These are phyloP conservation scores for Sycophila texana DNA, from an alignment of 2,888 invertebrate species.

Conservation along the genomic window DNA sequence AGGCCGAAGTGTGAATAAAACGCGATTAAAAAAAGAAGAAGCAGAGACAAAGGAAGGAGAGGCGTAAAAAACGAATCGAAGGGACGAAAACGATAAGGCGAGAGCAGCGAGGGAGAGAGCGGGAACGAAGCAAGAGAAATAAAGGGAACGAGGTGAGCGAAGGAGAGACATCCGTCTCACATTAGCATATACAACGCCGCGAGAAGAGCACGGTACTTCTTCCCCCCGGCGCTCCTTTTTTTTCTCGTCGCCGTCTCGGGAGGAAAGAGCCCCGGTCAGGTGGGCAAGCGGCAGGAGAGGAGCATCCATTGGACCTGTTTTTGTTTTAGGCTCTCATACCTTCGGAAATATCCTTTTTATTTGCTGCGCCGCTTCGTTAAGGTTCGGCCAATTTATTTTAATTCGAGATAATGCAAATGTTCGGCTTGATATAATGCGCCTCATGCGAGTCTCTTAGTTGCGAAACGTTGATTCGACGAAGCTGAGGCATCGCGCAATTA, in stretches of 20 bases:
- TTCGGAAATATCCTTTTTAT: constrained; percentile 42
- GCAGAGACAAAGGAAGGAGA: constrained; percentile 60
- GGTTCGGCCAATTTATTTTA: constrained; percentile 38
- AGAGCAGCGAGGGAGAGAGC: constrained; percentile 41
- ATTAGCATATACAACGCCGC: constrained; percentile 75
- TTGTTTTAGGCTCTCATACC: constrained; percentile 40
- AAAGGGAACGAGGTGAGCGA: constrained; percentile 59
- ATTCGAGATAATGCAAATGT: constrained; percentile 43
- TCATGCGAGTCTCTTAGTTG: background rate
- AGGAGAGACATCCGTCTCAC: constrained; percentile 74
- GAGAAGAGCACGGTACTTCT: constrained; percentile 61
- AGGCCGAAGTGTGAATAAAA: constrained; percentile 56
- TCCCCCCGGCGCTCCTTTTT: constrained; percentile 33
- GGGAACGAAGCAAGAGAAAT: constrained; percentile 47
- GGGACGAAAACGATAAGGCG: constrained; percentile 9
- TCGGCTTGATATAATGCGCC: background rate
- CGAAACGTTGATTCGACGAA: constrained; percentile 10
- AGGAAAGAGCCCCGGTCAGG: constrained; percentile 28
- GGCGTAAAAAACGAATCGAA: background rate
- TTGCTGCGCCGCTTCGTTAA: constrained; percentile 42
- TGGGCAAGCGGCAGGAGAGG: constrained; percentile 38
- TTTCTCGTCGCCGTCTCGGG: constrained; percentile 37
- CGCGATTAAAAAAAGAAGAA: constrained; percentile 41
- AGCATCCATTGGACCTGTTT: constrained; percentile 49
- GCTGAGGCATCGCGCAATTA: background rate